These are phyloP conservation scores for Paedocypris micromegethes DNA, from an alignment of 2,797 vertebrate genomes.

Conservation along the genomic window DNA sequence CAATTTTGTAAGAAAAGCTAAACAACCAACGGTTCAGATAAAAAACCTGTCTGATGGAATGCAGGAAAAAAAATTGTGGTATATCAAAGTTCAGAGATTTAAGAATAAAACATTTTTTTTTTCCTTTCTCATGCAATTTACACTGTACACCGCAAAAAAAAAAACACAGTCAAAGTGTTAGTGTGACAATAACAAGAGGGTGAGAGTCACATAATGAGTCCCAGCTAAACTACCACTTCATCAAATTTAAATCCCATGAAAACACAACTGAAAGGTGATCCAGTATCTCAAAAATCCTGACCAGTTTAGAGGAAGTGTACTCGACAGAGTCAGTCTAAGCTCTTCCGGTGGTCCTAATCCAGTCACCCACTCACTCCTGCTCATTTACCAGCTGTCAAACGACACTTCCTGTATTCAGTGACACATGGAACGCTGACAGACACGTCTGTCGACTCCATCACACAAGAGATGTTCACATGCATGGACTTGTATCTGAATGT, in stretches of 20 bases:
- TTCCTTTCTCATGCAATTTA: background rate
- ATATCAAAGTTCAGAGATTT: too few relatives aligned
- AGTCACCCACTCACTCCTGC: slow-evolving; percentile 9
- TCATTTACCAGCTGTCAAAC: slow-evolving; percentile 2
- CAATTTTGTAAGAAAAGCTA: too few relatives aligned
- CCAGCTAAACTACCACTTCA: slow-evolving; percentile 6
- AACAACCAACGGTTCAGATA: too few relatives aligned
- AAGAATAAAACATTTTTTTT: background rate
- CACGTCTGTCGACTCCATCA: slow-evolving; percentile 16
- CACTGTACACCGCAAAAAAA: too few relatives aligned
- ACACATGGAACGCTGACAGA: slow-evolving; percentile 22
- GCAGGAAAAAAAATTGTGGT: too few relatives aligned
- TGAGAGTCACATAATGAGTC: slow-evolving; percentile 21
- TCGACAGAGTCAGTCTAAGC: slow-evolving; percentile 21
- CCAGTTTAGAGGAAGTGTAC: slow-evolving; percentile 23
- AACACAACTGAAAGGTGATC: slow-evolving; percentile 3
- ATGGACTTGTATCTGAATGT: slow-evolving; percentile 10
- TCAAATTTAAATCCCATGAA: slow-evolving; percentile 12
- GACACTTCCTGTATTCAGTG: slow-evolving; percentile 16
- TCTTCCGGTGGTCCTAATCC: slow-evolving; percentile 29
- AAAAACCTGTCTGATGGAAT: too few relatives aligned
- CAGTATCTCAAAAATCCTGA: slow-evolving; percentile 17
- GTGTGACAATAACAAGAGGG: slow-evolving; percentile 24
- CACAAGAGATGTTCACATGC: slow-evolving; percentile 7
- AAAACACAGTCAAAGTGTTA: too few relatives aligned